phyloP scores from a whole-genome alignment of 2,113 vertebrate species.

The Zapornia atra region DNA sequence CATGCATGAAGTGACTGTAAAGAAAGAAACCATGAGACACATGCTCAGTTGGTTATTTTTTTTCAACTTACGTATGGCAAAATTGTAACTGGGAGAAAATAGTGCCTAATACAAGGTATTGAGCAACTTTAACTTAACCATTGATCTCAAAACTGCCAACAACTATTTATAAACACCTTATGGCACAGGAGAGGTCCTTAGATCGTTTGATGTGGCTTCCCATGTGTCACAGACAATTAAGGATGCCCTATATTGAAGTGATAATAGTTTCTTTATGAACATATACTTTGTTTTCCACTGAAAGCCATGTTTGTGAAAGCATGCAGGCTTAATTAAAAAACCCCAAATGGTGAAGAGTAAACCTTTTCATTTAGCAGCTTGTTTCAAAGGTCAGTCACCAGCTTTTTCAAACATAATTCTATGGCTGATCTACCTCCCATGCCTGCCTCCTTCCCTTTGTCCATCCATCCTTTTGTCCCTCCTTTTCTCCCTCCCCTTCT shows the following conservation, averaged over 20 bases:
- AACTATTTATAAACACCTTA: not conserved
- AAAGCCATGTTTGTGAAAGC: not conserved
- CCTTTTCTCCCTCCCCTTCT: not conserved
- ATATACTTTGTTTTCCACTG: not conserved
- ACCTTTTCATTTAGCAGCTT: not conserved
- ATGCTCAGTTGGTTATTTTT: not conserved
- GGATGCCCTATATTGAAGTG: not conserved
- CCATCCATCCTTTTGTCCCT: not conserved
- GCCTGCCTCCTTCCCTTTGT: not conserved
- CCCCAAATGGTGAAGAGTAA: not conserved
- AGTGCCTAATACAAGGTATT: not conserved
- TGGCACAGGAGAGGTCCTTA: not conserved
- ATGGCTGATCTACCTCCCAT: not conserved
- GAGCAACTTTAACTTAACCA: not conserved
- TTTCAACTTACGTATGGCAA: not conserved
- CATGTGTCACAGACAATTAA: not conserved
- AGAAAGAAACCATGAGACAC: not conserved
- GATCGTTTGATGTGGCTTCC: not conserved
- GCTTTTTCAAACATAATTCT: not conserved
- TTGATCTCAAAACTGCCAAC: not conserved
- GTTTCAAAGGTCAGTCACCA: not conserved
- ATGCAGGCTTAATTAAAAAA: not conserved
- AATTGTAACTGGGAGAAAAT: not conserved
- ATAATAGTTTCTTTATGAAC: not conserved
- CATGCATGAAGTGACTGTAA: not conserved